Percentiles rank a stretch among this genome's conserved stretches.
Evolutionary conservation across 2,797 vertebrate species (phyloP).

Genomic region (Siniperca obscura): DNA sequence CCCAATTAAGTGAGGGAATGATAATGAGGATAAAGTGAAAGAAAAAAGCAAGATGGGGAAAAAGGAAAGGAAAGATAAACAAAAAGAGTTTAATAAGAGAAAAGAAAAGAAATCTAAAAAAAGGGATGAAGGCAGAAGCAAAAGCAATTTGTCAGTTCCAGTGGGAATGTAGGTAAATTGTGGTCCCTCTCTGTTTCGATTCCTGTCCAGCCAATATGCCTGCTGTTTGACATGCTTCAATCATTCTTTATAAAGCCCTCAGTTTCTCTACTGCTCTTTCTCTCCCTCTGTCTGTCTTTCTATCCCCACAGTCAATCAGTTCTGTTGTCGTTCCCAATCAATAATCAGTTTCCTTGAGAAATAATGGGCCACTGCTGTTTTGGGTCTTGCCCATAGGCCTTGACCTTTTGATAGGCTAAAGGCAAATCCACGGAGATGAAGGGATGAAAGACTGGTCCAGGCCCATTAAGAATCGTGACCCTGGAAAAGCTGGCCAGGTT

Average conservation of each 20-base stretch:
- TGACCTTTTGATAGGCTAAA: slow-evolving; percentile 68
- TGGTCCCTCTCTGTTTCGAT: slow-evolving; percentile 55
- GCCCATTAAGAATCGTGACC: slow-evolving; percentile 62
- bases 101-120: not conserved
- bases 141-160: slow-evolving; percentile 56
- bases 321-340: slow-evolving; percentile 78
- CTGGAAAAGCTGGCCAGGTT: slow-evolving; percentile 29
- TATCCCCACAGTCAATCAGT: slow-evolving; percentile 64
- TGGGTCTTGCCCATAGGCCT: slow-evolving; percentile 61
- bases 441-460: slow-evolving; percentile 56
- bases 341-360: slow-evolving; percentile 81
- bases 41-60: not conserved
- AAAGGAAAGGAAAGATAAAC: not conserved
- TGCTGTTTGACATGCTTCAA: slow-evolving; percentile 73
- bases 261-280: slow-evolving; percentile 38
- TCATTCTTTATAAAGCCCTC: slow-evolving; percentile 77
- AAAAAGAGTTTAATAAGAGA: not conserved
- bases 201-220: slow-evolving; percentile 50
- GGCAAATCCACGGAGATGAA: slow-evolving; percentile 62
- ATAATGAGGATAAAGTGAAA: not conserved
- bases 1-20: not conserved
- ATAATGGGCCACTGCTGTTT: slow-evolving; percentile 65
- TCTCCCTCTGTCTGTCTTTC: slow-evolving; percentile 27
- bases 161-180: slow-evolving; percentile 63
- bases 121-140: not conserved